Base-by-base conservation (phyloP, 1,140 invertebrate species). In the Drosophila cardini region DNA sequence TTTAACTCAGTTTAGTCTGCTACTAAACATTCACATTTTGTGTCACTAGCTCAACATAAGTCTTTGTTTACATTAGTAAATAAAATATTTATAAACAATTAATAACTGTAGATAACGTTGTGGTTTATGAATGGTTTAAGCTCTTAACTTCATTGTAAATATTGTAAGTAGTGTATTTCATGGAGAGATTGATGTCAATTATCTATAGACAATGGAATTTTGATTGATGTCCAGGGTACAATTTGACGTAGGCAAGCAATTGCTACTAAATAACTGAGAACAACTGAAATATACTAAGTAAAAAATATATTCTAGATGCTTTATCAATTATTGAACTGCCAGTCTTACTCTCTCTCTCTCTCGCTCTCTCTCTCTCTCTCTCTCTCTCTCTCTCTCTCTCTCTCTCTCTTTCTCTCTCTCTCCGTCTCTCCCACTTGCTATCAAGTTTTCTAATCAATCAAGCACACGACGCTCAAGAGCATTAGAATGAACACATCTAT, bases 191-290 rank as follows among this genome's bases (percentile, higher is more conserved):
- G 32, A 21, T 38, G 36, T 57, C 48, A 56, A 43, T n/a, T 32
- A 30, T 56, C 21, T 42, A 52, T 6, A 43, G 9, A 34, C 11
- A 50, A 32, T 58, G 16, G 4, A 50, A 48, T 60, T 72, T 77
- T 68, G 42, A 77, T 80, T 80, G 77, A 80, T 85, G 63, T 60
- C 43, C 68, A 69, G 48, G 50, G 60, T 64, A 18, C 21, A 40
- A 58, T 65, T 55, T 73, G 64, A 84, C 80, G 76, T 84, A 58
- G 63, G 38, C 43, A 57, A 55, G 61, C 52, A 78, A 84, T 65
- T 76, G 57, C 72, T 72, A 72, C 36, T 50, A 50, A 48, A 13
- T 43, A 11, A 63, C n/a, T n/a, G n/a, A 26, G 21, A 26, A 26
- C 21, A 26, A 30, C 8, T 42, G 26, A 46, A 21, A 58, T 34